Percentiles rank a stretch among this genome's conserved stretches.
Conservation (phyloP, 2,797 vertebrate genomes). For the Alectoris magna region DNA sequence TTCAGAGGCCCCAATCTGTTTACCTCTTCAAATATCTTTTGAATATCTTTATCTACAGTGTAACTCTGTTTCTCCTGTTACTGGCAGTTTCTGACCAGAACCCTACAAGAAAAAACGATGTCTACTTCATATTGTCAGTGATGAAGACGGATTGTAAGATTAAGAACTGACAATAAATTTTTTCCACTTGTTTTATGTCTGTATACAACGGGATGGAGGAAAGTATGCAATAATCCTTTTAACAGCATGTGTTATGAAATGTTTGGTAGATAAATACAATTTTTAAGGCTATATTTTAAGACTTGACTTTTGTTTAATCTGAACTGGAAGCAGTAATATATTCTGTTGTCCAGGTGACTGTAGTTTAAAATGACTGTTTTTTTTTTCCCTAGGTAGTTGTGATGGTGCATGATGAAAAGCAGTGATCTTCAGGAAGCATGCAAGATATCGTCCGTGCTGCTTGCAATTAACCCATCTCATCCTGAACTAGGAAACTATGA, state of each 20-base stretch:
- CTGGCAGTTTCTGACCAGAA: not conserved
- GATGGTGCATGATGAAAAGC: constrained; percentile 55
- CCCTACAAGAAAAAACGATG: not conserved
- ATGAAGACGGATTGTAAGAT: not conserved
- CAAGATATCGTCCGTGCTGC: constrained; percentile 39
- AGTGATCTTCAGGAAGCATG: constrained; percentile 67
- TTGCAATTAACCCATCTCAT: constrained; percentile 40
- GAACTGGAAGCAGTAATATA: not conserved
- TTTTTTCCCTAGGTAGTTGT: constrained; percentile 52
- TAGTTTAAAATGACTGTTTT: constrained; percentile 31
- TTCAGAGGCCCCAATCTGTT: not conserved
- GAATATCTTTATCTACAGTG: not conserved
- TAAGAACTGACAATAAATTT: not conserved
- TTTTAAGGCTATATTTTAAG: constrained; percentile 13
- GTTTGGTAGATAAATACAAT: not conserved
- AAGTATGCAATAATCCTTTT: not conserved
- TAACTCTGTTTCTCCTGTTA: not conserved
- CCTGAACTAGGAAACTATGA: constrained; percentile 33
- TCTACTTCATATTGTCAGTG: not conserved
- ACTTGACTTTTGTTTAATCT: not conserved
- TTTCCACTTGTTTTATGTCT: not conserved
- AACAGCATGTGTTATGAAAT: not conserved
- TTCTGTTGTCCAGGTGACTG: constrained; percentile 32
- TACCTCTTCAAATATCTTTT: not conserved
- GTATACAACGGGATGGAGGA: not conserved